Evolutionary conservation across 2,797 vertebrate genomes (phyloP).

Genomic region (Manis javanica): DNA sequence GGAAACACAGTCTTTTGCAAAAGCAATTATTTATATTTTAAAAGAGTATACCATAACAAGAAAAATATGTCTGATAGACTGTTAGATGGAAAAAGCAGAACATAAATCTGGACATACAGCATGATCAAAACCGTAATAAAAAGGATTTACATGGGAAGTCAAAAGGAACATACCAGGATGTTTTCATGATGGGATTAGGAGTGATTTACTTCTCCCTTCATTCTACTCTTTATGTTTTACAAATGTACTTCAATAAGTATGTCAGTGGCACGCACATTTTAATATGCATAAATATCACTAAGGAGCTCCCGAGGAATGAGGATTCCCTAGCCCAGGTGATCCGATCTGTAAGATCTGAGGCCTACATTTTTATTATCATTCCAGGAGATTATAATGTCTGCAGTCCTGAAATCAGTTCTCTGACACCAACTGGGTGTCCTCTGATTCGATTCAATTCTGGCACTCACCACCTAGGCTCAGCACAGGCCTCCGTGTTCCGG

Average conservation of each 20-base stretch:
- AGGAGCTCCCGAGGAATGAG: neutral
- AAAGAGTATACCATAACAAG: neutral
- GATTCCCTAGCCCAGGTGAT: neutral
- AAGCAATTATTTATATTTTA: neutral
- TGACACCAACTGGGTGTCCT: neutral
- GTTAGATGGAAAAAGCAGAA: neutral
- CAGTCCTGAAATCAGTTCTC: neutral
- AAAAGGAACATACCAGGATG: neutral
- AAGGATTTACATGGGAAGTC: neutral
- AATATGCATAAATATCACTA: rapidly evolving
- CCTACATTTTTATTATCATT: neutral
- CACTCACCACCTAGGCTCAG: neutral
- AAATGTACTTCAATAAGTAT: rapidly evolving
- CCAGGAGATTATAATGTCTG: rapidly evolving
- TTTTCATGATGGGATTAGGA: no score
- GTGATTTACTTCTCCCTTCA: neutral
- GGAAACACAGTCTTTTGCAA: neutral
- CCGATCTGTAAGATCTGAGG: neutral
- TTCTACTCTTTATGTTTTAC: neutral
- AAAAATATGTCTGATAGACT: neutral
- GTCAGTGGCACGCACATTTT: neutral
- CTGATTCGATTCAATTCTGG: neutral
- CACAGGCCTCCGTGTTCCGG: neutral
- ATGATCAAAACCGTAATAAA: neutral
- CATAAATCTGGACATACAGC: rapidly evolving